These are phyloP conservation scores for Lithophane leautieri DNA, from an alignment of 2,888 invertebrate species.

Conservation along the genomic window DNA sequence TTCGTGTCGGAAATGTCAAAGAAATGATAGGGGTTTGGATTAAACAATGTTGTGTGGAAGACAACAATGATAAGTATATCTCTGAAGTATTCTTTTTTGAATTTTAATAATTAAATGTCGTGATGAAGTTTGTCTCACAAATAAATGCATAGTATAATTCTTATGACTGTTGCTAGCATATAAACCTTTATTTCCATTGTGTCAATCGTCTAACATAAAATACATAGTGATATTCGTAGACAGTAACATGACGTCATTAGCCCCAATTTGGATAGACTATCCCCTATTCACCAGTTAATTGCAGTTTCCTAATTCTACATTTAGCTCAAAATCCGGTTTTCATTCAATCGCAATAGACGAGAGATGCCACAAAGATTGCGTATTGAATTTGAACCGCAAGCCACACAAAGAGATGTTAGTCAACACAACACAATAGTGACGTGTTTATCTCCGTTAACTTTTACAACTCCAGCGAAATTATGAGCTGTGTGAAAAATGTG, in stretches of 20 bases:
- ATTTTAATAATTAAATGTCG: no score
- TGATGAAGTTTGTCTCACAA: no score
- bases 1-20: slow-evolving; percentile 37
- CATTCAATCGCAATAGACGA: neutral
- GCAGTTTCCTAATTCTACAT: neutral
- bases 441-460: slow-evolving; percentile 56
- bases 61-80: neutral
- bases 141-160: no score
- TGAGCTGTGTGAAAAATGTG: slow-evolving; percentile 41
- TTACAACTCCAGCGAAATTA: slow-evolving; percentile 49
- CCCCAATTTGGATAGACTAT: neutral
- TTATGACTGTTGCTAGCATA: no score
- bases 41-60: neutral
- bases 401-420: slow-evolving; percentile 37
- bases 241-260: neutral
- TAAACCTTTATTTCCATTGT: no score
- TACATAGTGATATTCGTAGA: neutral
- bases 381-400: slow-evolving; percentile 19
- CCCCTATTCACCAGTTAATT: neutral
- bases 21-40: slow-evolving; percentile 34
- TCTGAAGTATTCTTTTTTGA: neutral
- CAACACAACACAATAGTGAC: slow-evolving; percentile 39
- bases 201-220: neutral
- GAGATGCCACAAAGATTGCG: slow-evolving; percentile 8
- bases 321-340: neutral